Percentiles rank a stretch among this genome's conserved stretches.
phyloP scores from a whole-genome alignment of 2,888 invertebrate genomes.

The Eupithecia subumbrata region DNA sequence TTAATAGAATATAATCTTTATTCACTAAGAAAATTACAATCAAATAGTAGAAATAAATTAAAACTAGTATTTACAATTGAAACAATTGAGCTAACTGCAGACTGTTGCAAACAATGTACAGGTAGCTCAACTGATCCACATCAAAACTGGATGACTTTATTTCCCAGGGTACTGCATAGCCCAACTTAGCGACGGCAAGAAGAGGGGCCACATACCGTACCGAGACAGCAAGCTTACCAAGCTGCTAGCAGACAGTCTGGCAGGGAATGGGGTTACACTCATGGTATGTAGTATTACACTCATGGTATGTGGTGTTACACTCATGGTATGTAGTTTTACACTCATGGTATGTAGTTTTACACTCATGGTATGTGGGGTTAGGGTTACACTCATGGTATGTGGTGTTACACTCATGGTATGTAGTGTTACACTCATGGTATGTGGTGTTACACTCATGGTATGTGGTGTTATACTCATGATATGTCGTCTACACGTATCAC shows the following conservation, averaged over 20 bases:
- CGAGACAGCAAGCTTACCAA: slow-evolving; percentile 97
- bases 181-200: slow-evolving; percentile 92
- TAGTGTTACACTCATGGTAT: slow-evolving; percentile 98
- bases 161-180: slow-evolving; percentile 95
- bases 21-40: too few species aligned
- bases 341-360: too few species aligned
- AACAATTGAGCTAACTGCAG: too few species aligned
- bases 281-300: slow-evolving; percentile 95
- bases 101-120: too few species aligned
- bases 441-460: slow-evolving; percentile 97
- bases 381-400: slow-evolving; percentile 97
- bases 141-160: too few species aligned
- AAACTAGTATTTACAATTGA: too few species aligned
- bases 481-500: slow-evolving; percentile 34
- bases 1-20: too few species aligned
- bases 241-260: slow-evolving; percentile 95
- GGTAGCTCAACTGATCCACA: too few species aligned
- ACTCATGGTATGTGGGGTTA: slow-evolving; percentile 97
- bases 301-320: slow-evolving; percentile 97
- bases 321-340: too few species aligned
- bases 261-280: slow-evolving; percentile 96
- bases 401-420: slow-evolving; percentile 98
- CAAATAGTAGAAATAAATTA: too few species aligned
- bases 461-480: slow-evolving; percentile 97
- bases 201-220: slow-evolving; percentile 96